Conservation (phyloP, 1,140 invertebrate species). For the Drosophila suzukii region DNA sequence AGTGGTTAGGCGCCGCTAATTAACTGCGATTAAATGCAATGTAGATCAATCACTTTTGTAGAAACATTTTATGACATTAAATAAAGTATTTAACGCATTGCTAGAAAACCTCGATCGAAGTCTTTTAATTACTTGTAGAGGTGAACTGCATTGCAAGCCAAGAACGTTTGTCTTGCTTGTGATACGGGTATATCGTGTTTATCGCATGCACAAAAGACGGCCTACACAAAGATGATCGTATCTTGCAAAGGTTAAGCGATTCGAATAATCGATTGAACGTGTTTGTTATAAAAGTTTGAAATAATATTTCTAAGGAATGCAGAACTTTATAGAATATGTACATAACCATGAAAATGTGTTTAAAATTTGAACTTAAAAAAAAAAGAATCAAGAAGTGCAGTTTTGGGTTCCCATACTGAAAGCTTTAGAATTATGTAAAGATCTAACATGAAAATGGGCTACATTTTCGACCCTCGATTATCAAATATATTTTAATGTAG, state of each 20-base stretch:
- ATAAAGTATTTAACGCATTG: conserved; percentile 73
- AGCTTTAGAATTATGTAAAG: no score
- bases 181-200: conserved; percentile 17
- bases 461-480: no score
- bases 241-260: conserved; percentile 19
- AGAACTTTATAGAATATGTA: neutral
- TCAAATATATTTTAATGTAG: no score
- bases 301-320: neutral
- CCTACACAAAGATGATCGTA: conserved; percentile 1
- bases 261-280: neutral
- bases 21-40: conserved; percentile 37
- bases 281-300: neutral
- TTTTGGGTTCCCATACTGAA: no score
- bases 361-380: no score
- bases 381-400: no score
- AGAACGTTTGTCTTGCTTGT: conserved; percentile 3
- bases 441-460: no score
- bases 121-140: conserved; percentile 6
- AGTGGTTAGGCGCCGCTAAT: conserved; percentile 22
- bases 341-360: no score
- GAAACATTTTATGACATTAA: conserved; percentile 63
- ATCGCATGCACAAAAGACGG: conserved; percentile 2
- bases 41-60: conserved; percentile 72
- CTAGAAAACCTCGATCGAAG: conserved; percentile 39
- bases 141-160: neutral